Evolutionary conservation across 2,888 invertebrate genomes (phyloP).

Genomic region (Oconnorella tubifera): DNA sequence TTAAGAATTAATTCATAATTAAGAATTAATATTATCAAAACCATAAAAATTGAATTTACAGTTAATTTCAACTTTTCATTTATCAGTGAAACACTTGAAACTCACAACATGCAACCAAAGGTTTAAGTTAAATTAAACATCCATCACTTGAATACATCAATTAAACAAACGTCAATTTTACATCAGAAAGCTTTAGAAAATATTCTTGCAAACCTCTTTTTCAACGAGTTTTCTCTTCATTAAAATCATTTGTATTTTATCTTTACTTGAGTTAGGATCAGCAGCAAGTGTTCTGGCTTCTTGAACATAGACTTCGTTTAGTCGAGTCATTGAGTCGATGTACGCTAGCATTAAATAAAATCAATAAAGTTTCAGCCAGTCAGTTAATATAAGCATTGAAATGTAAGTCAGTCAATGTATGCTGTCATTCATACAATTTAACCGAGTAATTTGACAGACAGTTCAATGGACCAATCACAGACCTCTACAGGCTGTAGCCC

Average conservation of each 20-base stretch:
- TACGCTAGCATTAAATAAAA: constrained; percentile 40
- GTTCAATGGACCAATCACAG: neutral
- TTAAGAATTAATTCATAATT: no score
- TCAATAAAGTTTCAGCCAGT: neutral
- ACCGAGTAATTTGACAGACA: neutral
- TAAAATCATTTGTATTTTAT: constrained; percentile 50
- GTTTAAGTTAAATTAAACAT: neutral
- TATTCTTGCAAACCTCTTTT: constrained; percentile 44
- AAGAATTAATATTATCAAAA: no score
- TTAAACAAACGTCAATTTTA: no score
- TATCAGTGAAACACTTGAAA: no score
- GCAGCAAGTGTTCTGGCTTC: constrained; percentile 44
- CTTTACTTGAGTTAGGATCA: constrained; percentile 45
- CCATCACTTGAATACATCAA: no score
- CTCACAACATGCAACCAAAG: no score
- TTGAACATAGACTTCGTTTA: constrained; percentile 40
- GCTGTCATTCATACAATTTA: no score
- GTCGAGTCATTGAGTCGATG: constrained; percentile 41
- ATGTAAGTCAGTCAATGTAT: neutral
- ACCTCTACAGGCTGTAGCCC: constrained; percentile 6
- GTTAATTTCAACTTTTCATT: neutral
- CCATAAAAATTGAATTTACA: no score
- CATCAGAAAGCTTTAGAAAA: neutral
- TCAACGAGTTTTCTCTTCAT: constrained; percentile 52
- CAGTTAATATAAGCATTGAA: no score